phyloP scores from a whole-genome alignment of 1,140 invertebrate genomes.

The Arctopsyche grandis region DNA sequence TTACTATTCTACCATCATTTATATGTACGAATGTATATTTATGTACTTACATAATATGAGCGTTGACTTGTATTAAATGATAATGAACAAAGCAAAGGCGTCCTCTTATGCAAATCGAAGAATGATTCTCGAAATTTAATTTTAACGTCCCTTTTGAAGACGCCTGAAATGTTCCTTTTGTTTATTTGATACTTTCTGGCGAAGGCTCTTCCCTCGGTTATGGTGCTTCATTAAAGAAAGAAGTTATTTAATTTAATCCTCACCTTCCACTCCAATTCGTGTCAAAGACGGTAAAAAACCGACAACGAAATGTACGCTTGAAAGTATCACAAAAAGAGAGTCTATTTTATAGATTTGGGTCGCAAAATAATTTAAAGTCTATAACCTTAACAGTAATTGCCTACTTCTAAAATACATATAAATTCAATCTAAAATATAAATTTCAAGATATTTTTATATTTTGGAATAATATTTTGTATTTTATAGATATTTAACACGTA shows the following conservation, averaged over 20 bases:
- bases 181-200: constrained; percentile 18
- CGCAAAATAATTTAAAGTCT: no score
- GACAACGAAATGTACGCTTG: no score
- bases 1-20: no score
- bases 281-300: background rate
- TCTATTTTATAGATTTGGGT: no score
- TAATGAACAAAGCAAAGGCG: no score
- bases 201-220: background rate
- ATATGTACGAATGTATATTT: no score
- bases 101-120: background rate
- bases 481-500: background rate
- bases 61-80: no score
- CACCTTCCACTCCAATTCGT: background rate
- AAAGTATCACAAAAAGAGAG: no score
- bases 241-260: constrained; percentile 37
- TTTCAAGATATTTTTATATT: background rate
- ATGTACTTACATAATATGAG: no score
- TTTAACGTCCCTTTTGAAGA: constrained; percentile 5
- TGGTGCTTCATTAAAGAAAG: constrained; percentile 25
- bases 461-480: background rate
- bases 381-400: no score
- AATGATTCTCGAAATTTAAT: constrained; percentile 9
- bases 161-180: background rate
- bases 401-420: constrained; percentile 1
- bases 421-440: background rate